A percentile compares a stretch with the other conserved stretches of the same genome.
Conservation (phyloP, 2,888 invertebrate species). For the Chrysomela aeneicollis region DNA sequence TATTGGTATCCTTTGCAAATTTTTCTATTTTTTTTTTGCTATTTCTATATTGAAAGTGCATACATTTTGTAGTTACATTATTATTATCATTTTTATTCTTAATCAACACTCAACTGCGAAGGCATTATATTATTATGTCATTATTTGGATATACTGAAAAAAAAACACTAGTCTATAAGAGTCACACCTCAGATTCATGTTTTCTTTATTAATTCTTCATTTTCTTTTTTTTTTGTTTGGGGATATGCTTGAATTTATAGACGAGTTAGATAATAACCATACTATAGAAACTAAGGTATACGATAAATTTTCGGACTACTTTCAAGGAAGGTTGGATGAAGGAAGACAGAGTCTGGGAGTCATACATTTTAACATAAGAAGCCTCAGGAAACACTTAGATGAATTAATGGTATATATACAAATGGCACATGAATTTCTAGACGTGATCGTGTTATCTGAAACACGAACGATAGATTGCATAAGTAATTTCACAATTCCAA, state of each 20-base stretch:
- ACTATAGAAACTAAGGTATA: conserved; percentile 9
- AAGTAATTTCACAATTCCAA: conserved; percentile 11
- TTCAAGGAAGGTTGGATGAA: conserved; percentile 13
- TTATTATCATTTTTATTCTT: background rate
- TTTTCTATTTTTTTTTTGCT: background rate
- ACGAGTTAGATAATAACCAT: conserved; percentile 9
- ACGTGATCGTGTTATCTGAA: conserved; percentile 10
- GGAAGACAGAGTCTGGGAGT: conserved; percentile 2
- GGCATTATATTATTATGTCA: background rate
- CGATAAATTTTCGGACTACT: conserved; percentile 2
- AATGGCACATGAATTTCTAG: conserved; percentile 6
- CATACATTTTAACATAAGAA: conserved; percentile 9
- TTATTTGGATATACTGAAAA: background rate
- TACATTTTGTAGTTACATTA: background rate
- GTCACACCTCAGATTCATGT: background rate
- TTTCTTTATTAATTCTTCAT: background rate
- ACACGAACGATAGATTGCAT: conserved; percentile 7
- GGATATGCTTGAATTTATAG: conserved; percentile 9
- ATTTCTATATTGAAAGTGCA: background rate
- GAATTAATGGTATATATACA: conserved; percentile 10
- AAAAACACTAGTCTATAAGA: conserved; percentile 2
- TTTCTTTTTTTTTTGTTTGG: background rate
- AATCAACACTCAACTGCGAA: background rate
- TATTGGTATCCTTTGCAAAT: background rate
- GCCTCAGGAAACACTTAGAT: conserved; percentile 9